Percentiles rank a stretch among this genome's conserved stretches.
phyloP scores from a whole-genome alignment of 1,140 invertebrate species.

The Aphaenogaster ashmeadi region DNA sequence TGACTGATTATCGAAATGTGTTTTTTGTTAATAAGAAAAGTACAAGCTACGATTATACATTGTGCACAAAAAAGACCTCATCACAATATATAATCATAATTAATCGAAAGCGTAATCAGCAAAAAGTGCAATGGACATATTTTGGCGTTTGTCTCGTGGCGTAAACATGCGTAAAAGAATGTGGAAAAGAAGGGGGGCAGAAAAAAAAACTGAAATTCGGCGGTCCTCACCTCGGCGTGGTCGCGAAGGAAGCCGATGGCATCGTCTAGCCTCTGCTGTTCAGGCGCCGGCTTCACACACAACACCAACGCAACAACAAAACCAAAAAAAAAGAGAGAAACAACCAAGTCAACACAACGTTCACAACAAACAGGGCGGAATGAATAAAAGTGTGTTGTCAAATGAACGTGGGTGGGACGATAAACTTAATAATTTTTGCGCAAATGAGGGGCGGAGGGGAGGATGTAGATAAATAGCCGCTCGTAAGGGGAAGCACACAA shows the following conservation, averaged over 20 bases:
- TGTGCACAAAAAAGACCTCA: slow-evolving; percentile 24
- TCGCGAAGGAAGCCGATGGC: slow-evolving; percentile 96
- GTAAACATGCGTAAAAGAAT: slow-evolving; percentile 44
- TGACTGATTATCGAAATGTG: background rate
- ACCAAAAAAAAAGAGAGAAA: slow-evolving; percentile 86
- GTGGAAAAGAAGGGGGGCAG: slow-evolving; percentile 19
- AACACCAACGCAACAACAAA: slow-evolving; percentile 88
- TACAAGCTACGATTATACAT: slow-evolving; percentile 54
- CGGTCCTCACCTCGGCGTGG: slow-evolving; percentile 92
- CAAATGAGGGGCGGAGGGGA: slow-evolving; percentile 56
- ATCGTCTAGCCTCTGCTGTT: slow-evolving; percentile 95
- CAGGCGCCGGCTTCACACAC: slow-evolving; percentile 91
- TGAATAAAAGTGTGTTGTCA: slow-evolving; percentile 61
- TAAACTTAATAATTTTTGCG: slow-evolving; percentile 68
- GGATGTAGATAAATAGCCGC: slow-evolving; percentile 41
- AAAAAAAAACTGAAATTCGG: slow-evolving; percentile 83
- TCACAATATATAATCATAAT: slow-evolving; percentile 57
- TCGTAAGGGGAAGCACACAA: slow-evolving; percentile 32
- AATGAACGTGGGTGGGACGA: slow-evolving; percentile 53
- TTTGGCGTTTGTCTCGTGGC: background rate
- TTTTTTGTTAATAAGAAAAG: slow-evolving; percentile 31
- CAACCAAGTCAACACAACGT: slow-evolving; percentile 87
- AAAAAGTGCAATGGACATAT: slow-evolving; percentile 49
- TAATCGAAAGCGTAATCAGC: slow-evolving; percentile 52
- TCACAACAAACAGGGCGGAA: slow-evolving; percentile 84